Base-by-base conservation (phyloP, 1,140 invertebrate genomes). In the Bombus turneri region DNA sequence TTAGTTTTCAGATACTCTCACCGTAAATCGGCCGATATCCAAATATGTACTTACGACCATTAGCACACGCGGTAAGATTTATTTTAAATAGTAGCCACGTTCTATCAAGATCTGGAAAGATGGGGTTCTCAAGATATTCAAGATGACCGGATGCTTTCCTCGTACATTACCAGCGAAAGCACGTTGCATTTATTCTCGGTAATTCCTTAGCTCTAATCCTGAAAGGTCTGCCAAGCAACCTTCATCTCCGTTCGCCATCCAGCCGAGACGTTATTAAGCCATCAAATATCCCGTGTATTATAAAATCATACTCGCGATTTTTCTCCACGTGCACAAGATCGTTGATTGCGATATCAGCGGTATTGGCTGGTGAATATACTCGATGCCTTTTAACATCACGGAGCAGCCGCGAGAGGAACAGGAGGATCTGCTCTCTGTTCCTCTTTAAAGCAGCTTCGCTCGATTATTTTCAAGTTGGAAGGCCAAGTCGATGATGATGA, bases 401-500 rank as follows among this genome's bases (percentile, higher is more conserved):
- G 41, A 8, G 31, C 47, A 28, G 41, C 28, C 28, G 28, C 12
- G 28, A 12, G 28, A n/a, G 59, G 59, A 62, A 62, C 28, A 13
- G 10, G 59, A 62, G 59, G 12, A n/a, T n/a, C 12, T 62, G 59
- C 28, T 62, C 59, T 62, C 59, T 62, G 59, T 62, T 28, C 22
- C 59, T 62, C 59, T 28, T 28, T 62, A 10, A 12, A 62, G 59
- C 59, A 62, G 59, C 59, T 28, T 62, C 59, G 59, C 12, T 89
- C 88, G 88, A 88, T 89, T 89, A 88, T 86, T 82, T 69, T 80
- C 83, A 72, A 68, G 75, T 47, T 34, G 75, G 22, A 31, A 31
- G 83, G 76, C 81, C 69, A 84, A 79, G 69, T 71, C 81, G 84
- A 88, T 81, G 83, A 90, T 81, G 89, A 90, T 90, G 90, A 91